Evolutionary conservation across 2,797 vertebrate species (phyloP).

Genomic region (Luscinia luscinia): DNA sequence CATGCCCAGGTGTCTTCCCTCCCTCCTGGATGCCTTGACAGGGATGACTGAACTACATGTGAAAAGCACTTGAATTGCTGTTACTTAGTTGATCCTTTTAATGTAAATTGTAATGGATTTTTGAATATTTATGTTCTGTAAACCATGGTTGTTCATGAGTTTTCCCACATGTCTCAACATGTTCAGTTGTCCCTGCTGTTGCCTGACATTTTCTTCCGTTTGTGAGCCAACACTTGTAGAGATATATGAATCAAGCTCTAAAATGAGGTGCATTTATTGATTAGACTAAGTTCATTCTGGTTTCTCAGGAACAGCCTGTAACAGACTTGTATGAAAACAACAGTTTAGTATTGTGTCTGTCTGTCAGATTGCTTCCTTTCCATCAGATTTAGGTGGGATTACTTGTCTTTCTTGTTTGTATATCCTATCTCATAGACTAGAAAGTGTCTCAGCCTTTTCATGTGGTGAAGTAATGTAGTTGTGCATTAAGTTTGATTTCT

Average conservation of each 20-base stretch:
- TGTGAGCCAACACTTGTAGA: neutral
- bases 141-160: neutral
- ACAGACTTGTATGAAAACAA: neutral
- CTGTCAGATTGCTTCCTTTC: conserved; percentile 17
- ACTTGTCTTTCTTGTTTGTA: neutral
- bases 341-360: neutral
- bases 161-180: neutral
- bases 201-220: neutral
- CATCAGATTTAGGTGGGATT: neutral
- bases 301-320: neutral
- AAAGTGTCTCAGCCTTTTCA: neutral
- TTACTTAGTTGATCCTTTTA: neutral
- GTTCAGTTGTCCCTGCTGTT: neutral
- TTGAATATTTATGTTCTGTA: neutral
- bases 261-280: conserved; percentile 13
- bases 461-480: neutral
- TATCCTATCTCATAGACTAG: neutral
- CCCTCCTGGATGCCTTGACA: neutral
- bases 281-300: neutral
- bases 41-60: neutral
- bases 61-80: neutral
- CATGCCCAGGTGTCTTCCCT: neutral
- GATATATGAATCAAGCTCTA: neutral
- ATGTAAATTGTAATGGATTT: neutral
- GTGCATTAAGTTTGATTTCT: neutral